Evolutionary conservation across 2,797 vertebrate species (phyloP), one percentile per base, ranked within the genome.

Genomic region (Gadopsis marmoratus): DNA sequence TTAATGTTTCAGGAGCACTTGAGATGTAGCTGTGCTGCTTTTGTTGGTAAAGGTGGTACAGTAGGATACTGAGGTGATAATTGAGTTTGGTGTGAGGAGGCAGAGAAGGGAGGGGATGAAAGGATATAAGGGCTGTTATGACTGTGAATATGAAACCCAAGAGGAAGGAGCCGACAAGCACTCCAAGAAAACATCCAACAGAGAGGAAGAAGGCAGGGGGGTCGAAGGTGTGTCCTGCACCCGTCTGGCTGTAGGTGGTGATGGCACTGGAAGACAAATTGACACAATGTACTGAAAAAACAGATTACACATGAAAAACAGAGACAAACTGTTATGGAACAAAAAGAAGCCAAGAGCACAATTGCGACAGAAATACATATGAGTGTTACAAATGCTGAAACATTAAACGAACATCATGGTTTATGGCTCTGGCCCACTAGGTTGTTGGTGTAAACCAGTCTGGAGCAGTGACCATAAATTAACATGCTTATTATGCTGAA

Each of bases 61-160:
- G 87, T 83, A 41, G 55, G 86, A 93, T 89, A 89, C 83, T 54
- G 83, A 90, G 89, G 89, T 91, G 86, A 93, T 91, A 91, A 92
- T 91, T 89, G 90, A 86, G 83, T 90, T 88, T 84, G 77, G 86
- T 88, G 67, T 74, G 83, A 54, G 53, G 76, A 73, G 58, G 60
- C 37, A 76, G 76, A 76, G 74, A 67, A 48, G 78, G 77, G 67
- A 68, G 60, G 58, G 71, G 54, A 64, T 77, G 79, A 88, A 97
- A 97, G 96, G 96, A 97, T 97, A 97, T 97, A 86, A 97, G 91
- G 71, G 96, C 96, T 35, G 96, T 97, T 89, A 96, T 91, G 73
- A 97, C 84, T 48, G 96, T 95, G 51, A 96, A 97, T 0, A 92
- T 90, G 12, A 96, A 96, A 74, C 96, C 96, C 91, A 96, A 91